Percentiles rank a stretch among this genome's conserved stretches.
These are phyloP conservation scores for Belgica antarctica DNA, from an alignment of 2,888 invertebrate species.

Conservation along the genomic window DNA sequence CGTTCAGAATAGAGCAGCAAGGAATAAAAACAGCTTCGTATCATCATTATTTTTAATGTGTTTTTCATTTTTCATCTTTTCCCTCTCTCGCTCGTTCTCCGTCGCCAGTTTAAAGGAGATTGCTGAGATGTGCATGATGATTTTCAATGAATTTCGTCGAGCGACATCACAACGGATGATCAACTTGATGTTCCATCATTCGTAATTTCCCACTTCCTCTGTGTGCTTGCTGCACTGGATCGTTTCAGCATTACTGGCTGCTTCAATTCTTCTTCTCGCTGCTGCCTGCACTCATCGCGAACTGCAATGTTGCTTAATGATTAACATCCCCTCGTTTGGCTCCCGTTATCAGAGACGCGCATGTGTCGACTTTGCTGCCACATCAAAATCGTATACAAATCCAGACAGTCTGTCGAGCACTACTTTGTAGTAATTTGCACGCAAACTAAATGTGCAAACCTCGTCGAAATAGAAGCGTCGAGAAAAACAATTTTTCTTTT, in stretches of 20 bases:
- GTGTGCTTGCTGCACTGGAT: too few species aligned
- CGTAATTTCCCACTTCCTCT: constrained; percentile 30
- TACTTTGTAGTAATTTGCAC: too few species aligned
- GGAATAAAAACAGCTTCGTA: constrained; percentile 14
- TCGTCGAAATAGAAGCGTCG: not conserved
- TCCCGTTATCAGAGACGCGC: constrained; percentile 16
- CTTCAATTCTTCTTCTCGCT: too few species aligned
- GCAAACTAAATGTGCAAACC: not conserved
- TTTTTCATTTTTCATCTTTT: constrained; percentile 34
- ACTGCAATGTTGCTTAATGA: not conserved
- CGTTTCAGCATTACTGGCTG: not conserved
- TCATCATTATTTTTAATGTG: constrained; percentile 44
- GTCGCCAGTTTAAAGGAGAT: constrained; percentile 27
- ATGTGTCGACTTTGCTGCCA: too few species aligned
- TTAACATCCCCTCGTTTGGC: not conserved
- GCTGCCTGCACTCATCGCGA: not conserved
- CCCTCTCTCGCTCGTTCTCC: not conserved
- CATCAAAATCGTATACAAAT: not conserved
- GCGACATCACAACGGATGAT: constrained; percentile 37
- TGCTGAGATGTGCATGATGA: constrained; percentile 39
- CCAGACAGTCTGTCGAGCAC: constrained; percentile 20
- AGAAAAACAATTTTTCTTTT: not conserved
- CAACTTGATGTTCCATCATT: constrained; percentile 35
- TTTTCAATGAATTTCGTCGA: constrained; percentile 38
- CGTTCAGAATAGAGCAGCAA: constrained; percentile 28